Percentiles rank a stretch among this genome's conserved stretches.
Evolutionary conservation across 2,113 vertebrate species (phyloP).

Genomic region (Coptodon bakossiorum): DNA sequence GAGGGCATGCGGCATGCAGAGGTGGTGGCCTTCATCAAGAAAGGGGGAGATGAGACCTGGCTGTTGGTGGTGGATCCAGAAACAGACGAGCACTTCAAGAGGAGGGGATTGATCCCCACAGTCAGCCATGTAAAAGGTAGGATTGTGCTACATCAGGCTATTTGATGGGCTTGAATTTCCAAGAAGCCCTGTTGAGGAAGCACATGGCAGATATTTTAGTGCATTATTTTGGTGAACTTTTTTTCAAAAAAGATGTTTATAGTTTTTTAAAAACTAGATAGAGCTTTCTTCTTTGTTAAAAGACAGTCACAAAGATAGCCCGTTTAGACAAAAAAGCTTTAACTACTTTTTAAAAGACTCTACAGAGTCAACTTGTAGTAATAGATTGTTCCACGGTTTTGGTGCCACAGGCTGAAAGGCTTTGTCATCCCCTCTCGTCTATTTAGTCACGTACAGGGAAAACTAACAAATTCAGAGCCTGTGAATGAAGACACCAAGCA

Average conservation of each 20-base stretch:
- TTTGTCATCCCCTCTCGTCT: neutral
- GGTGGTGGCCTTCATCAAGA: constrained; percentile 91
- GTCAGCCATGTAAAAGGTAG: constrained; percentile 83
- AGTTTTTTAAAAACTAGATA: neutral
- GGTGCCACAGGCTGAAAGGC: neutral
- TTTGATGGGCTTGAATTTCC: neutral
- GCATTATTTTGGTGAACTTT: neutral
- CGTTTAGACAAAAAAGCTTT: neutral
- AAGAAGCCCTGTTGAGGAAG: neutral
- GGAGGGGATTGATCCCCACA: constrained; percentile 76
- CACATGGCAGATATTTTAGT: neutral
- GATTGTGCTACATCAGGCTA: neutral
- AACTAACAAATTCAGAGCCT: neutral
- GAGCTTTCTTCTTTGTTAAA: neutral
- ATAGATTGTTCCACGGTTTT: neutral
- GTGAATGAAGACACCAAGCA: neutral
- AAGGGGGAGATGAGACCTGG: constrained; percentile 78
- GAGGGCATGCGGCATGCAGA: constrained; percentile 88
- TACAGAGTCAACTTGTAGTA: neutral
- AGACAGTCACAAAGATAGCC: neutral
- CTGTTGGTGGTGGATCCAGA: constrained; percentile 89
- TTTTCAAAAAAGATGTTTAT: neutral
- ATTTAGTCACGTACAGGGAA: neutral
- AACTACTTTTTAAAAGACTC: neutral
- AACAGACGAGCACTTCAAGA: constrained; percentile 88